phyloP scores from a whole-genome alignment of 2,888 invertebrate genomes.

The Syrista parreyssii region DNA sequence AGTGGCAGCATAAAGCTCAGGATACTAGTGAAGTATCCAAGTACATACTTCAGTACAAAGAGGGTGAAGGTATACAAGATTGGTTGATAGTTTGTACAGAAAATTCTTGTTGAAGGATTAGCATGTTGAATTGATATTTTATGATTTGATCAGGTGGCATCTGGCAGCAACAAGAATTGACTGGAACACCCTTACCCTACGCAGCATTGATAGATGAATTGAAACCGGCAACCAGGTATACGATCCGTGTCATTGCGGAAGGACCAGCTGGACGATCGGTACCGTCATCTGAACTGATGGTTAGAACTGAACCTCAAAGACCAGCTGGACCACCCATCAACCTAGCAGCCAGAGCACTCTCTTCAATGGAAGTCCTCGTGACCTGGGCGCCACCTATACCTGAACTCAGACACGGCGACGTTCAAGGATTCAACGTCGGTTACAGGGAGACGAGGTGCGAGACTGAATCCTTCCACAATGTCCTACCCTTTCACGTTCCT shows the following conservation, averaged over 20 bases:
- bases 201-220: conserved; percentile 76
- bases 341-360: conserved; percentile 76
- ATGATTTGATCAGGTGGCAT: conserved; percentile 61
- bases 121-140: background rate
- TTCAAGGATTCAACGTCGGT: conserved; percentile 82
- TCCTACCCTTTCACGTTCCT: conserved; percentile 14
- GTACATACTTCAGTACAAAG: conserved; percentile 77
- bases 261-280: conserved; percentile 79
- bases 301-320: conserved; percentile 77
- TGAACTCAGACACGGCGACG: conserved; percentile 79
- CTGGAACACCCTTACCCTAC: conserved; percentile 73
- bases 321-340: conserved; percentile 78
- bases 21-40: conserved; percentile 79
- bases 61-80: conserved; percentile 68
- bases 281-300: conserved; percentile 73
- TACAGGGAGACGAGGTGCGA: conserved; percentile 69
- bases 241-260: conserved; percentile 78
- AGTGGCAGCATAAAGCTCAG: conserved; percentile 78
- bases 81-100: background rate
- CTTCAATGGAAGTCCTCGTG: conserved; percentile 79
- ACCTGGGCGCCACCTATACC: conserved; percentile 80
- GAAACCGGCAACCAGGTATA: conserved; percentile 78
- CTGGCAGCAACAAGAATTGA: conserved; percentile 76
- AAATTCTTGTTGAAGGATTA: background rate
- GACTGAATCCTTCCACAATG: background rate